Evolutionary conservation across 2,797 vertebrate species (phyloP), one percentile per base, ranked within the genome.

Genomic region (Fistularia commersonii): DNA sequence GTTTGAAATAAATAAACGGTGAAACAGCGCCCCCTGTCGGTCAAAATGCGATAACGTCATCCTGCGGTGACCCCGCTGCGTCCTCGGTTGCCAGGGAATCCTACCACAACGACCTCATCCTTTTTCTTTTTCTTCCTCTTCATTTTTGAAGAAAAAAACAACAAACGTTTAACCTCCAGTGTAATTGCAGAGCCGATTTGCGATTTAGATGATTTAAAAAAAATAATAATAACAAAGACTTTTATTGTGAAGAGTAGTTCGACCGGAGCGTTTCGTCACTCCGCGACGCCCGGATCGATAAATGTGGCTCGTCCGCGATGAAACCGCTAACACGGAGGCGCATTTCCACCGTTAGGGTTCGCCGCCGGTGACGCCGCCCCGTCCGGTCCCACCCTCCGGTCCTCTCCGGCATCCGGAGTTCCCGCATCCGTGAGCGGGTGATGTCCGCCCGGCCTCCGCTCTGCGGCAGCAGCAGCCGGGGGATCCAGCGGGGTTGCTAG

Each of bases 71-170:
- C 72, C 10, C 76, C 71, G 61, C 32, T 54, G 85, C 81, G 85
- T 90, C 80, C 71, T 63, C 63, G 67, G 88, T 89, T 90, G 87
- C 89, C 86, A 87, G 79, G 89, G 77, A 74, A 85, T 79, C 57
- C 74, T 41, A 44, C 54, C 48, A 45, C 10, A 44, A 49, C 44
- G 42, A 57, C 51, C 45, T 64, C 49, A 34, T 8, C 44, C 44
- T 1, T 2, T n/a, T 1, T 6, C 11, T 32, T 32, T 8, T 33
- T 32, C 1, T 7, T 45, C 33, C 23, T 33, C 44, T 46, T 35
- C 1, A n/a, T 2, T 6, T 13, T 5, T 8, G 0, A 3, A 11
- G 5, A n/a, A n/a, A 12, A 6, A 45, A 0, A 34, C 11, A 45
- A 48, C 11, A 15, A 14, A 35, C 10, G 8, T 37, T 36, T 8